These are phyloP conservation scores for Sycophila texana DNA, from an alignment of 2,888 invertebrate species.

Conservation along the genomic window DNA sequence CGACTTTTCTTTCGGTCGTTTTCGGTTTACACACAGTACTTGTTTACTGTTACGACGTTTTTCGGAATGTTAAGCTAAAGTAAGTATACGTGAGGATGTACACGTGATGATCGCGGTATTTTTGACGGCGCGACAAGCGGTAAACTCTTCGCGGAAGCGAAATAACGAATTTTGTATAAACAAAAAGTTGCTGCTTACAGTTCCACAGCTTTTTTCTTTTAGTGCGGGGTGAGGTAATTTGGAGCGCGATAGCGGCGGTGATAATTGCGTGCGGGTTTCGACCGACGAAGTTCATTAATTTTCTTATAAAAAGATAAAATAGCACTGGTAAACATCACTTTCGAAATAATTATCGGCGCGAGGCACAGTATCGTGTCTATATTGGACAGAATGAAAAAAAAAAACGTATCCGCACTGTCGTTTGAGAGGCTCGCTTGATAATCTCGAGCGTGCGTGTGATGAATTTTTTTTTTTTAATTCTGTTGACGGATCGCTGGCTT, in stretches of 20 bases:
- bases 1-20: too few relatives aligned
- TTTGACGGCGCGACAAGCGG: too few relatives aligned
- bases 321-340: constrained; percentile 18
- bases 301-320: neutral
- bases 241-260: neutral
- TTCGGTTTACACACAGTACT: neutral
- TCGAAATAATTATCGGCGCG: constrained; percentile 14
- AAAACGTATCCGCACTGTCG: neutral
- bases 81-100: too few relatives aligned
- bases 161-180: neutral
- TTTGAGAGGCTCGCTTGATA: neutral
- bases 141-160: neutral
- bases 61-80: too few relatives aligned
- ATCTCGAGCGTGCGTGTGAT: neutral
- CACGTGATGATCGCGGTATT: too few relatives aligned
- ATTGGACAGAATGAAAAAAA: constrained; percentile 8
- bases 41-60: too few relatives aligned
- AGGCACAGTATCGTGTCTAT: too few relatives aligned
- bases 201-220: too few relatives aligned
- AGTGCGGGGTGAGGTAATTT: neutral
- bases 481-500: neutral
- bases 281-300: neutral
- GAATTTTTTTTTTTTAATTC: constrained; percentile 6
- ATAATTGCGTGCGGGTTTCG: too few relatives aligned
- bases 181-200: too few relatives aligned